Base-by-base conservation (phyloP, 2,797 vertebrate genomes). In the Corythornis leucogaster region DNA sequence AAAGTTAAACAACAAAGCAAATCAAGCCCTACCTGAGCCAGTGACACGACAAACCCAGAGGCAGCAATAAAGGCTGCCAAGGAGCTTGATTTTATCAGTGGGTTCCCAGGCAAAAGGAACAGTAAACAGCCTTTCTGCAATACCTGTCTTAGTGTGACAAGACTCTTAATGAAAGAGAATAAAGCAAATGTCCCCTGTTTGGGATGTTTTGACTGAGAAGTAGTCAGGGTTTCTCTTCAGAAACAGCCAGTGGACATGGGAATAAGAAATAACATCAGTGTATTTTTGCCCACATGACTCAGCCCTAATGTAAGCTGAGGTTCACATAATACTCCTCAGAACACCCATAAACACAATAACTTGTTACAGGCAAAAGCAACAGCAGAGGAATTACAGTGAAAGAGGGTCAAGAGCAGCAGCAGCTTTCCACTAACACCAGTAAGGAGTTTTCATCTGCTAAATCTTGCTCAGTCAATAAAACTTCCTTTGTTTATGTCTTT, bases 241-340 rank as follows among this genome's bases (percentile, higher is more conserved):
- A 90, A 85, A 30, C 38, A 66, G 81, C 62, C 86, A 74, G 30
- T 42, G 90, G 92, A 90, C 80, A 86, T 82, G 67, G 67, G 81
- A 93, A 82, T 64, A 83, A 92, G 75, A 90, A 87, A 57, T 71
- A 48, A 73, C 64, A 53, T 90, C 87, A 68, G 89, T 86, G 85
- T 91, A 88, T 90, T 87, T 86, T 76, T 79, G 84, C 22, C 46
- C 22, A 20, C 11, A 25, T n/a, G 62, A 53, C 25, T 68, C 87
- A 79, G 77, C 25, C 73, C 55, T 86, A 80, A 83, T 46, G 77
- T 80, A 91, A 95, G 55, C 42, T 76, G 91, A 80, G 57, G 43
- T 53, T 76, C 71, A 82, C 38, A 15, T 61, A 62, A 68, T 12
- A 15, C 64, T 88, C 31, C 59, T 71, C 48, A 28, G 21, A 73